These are phyloP conservation scores for Mellivora capensis DNA, from an alignment of 2,113 vertebrate species.

Conservation along the genomic window DNA sequence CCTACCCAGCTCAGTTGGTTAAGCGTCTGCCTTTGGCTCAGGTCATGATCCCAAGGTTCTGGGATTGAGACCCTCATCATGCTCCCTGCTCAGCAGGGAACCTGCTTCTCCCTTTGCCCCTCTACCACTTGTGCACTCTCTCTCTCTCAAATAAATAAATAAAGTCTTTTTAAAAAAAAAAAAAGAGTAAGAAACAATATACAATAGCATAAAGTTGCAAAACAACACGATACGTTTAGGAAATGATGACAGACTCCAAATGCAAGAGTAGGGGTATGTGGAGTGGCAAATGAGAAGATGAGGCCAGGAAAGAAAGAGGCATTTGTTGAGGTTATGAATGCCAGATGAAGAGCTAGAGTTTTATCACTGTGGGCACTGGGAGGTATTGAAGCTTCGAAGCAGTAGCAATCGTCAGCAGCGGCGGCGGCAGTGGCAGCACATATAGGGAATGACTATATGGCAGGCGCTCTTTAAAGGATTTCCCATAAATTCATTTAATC, in stretches of 20 bases:
- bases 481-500: neutral
- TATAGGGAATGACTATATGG: neutral
- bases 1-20: neutral
- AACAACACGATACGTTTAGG: neutral
- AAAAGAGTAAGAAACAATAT: neutral
- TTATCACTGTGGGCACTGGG: neutral
- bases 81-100: neutral
- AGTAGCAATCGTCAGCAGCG: neutral
- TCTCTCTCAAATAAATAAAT: neutral
- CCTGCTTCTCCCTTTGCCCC: neutral
- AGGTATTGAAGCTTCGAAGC: neutral
- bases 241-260: neutral
- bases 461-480: neutral
- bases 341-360: neutral
- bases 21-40: neutral
- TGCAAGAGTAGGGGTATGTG: neutral
- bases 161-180: neutral
- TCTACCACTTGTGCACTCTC: neutral
- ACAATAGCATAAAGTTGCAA: neutral
- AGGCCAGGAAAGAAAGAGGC: neutral
- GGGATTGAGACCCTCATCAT: neutral
- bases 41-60: neutral
- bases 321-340: neutral
- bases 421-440: neutral
- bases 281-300: neutral